Conservation (phyloP, 2,113 vertebrate species). For the Oryctolagus cuniculus region DNA sequence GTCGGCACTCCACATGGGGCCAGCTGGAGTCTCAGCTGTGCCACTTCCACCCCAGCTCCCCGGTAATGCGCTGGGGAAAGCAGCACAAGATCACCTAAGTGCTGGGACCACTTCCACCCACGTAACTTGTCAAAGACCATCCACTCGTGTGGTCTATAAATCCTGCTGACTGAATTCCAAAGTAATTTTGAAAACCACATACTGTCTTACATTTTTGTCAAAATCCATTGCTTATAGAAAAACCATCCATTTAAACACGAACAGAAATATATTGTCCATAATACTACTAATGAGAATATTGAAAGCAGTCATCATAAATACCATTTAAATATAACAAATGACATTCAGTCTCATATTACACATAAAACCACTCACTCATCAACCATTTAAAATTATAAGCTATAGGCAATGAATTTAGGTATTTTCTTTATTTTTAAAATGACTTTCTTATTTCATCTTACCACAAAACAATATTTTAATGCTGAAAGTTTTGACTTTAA, state of each 20-base stretch:
- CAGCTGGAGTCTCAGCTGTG: too few relatives aligned
- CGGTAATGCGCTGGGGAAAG: too few relatives aligned
- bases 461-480: background rate
- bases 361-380: background rate
- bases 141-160: background rate
- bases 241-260: background rate
- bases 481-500: background rate
- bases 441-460: background rate
- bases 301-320: background rate
- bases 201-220: background rate
- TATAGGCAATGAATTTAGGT: background rate
- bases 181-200: background rate
- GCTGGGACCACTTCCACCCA: background rate
- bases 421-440: conserved; percentile 10
- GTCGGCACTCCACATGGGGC: too few relatives aligned
- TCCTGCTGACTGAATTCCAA: background rate
- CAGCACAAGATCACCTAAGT: too few relatives aligned
- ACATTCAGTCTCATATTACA: background rate
- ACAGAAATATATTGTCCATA: background rate
- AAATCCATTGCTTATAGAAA: background rate
- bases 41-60: too few relatives aligned
- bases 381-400: background rate
- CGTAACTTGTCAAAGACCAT: background rate
- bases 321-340: background rate
- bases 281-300: background rate